A percentile compares a stretch with the other conserved stretches of the same genome.
Conservation (phyloP, 1,140 invertebrate genomes). For the Trichonephila clavipes region DNA sequence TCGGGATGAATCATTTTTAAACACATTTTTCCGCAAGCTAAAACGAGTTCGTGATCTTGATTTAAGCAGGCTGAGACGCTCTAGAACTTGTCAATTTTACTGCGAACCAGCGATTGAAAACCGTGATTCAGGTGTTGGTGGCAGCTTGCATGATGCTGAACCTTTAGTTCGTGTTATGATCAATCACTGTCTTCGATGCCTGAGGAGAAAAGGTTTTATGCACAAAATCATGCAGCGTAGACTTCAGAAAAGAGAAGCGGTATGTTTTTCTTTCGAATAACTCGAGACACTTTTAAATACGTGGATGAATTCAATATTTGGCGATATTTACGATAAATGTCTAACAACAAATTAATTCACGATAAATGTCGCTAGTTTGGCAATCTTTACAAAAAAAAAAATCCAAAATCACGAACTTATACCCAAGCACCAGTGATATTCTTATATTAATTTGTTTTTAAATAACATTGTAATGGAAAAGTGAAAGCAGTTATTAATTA, state of each 20-base stretch:
- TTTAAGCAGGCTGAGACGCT: neutral
- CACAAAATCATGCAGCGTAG: neutral
- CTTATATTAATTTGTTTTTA: no score
- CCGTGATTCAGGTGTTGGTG: neutral
- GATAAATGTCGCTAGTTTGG: no score
- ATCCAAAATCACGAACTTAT: no score
- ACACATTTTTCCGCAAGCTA: neutral
- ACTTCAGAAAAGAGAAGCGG: neutral
- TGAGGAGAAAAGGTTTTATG: constrained; percentile 53
- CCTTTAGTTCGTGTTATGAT: constrained; percentile 8
- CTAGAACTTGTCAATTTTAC: constrained; percentile 13
- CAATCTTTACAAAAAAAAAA: no score
- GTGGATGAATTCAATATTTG: neutral
- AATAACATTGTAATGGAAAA: no score
- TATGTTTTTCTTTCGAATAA: neutral
- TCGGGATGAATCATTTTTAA: neutral
- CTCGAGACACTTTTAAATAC: neutral
- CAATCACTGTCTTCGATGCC: constrained; percentile 41
- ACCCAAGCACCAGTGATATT: no score
- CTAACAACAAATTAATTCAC: no score
- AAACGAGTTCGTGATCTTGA: constrained; percentile 9
- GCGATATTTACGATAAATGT: no score
- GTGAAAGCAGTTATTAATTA: no score
- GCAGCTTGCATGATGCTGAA: neutral
- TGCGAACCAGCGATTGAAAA: constrained; percentile 48